phyloP scores from a whole-genome alignment of 2,888 invertebrate genomes.

The Thereva nobilitata region DNA sequence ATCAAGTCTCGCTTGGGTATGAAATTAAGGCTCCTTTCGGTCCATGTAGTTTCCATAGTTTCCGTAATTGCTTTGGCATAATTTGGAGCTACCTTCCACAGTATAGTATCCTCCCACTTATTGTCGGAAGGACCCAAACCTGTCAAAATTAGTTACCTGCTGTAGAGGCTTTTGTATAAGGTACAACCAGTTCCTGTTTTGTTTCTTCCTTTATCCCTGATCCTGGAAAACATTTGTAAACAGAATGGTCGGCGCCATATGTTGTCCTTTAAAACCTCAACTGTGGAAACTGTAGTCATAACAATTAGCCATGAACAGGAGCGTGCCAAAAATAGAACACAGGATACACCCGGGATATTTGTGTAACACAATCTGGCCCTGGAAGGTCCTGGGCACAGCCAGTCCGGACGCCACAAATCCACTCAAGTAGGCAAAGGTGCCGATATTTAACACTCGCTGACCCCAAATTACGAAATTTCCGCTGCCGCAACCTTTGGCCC shows the following conservation, averaged over 20 bases:
- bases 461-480: conserved; percentile 24
- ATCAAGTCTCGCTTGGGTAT: too few species aligned
- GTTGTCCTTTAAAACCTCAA: conserved; percentile 7
- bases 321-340: conserved; percentile 22
- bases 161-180: background rate
- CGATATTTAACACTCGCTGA: conserved; percentile 23
- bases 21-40: too few species aligned
- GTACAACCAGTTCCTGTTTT: background rate
- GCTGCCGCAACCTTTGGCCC: conserved; percentile 8
- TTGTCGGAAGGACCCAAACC: conserved; percentile 1
- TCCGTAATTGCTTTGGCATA: conserved; percentile 1
- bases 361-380: conserved; percentile 16
- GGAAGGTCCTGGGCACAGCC: background rate
- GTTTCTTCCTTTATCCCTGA: conserved; percentile 6
- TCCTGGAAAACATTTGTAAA: background rate
- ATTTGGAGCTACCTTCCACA: conserved; percentile 18
- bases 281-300: conserved; percentile 14
- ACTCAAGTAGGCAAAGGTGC: background rate
- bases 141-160: background rate
- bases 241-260: conserved; percentile 10
- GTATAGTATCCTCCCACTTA: conserved; percentile 14
- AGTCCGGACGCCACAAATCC: conserved; percentile 1
- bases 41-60: too few species aligned
- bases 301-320: conserved; percentile 16
- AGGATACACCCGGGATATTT: conserved; percentile 20